Conservation (phyloP, 92 coral and sea anemone genomes). For the Phymanthus crucifer region DNA sequence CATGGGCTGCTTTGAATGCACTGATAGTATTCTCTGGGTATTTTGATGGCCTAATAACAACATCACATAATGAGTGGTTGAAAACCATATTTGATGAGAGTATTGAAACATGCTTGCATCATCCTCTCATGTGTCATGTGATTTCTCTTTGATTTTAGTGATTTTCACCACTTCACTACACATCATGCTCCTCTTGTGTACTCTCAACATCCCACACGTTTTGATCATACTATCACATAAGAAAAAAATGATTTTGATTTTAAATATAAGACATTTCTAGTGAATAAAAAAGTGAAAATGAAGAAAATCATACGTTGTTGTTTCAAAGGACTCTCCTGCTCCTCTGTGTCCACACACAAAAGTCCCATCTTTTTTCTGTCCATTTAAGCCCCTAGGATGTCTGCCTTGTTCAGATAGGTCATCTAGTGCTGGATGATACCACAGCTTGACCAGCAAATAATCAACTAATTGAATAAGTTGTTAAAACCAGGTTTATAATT, state of each 20-base stretch:
- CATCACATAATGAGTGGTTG: no score
- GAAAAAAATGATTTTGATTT: no score
- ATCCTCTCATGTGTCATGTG: no score
- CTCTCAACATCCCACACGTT: no score
- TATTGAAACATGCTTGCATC: no score
- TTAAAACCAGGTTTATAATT: neutral
- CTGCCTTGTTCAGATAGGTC: neutral
- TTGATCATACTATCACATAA: no score
- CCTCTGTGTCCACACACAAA: slow-evolving; percentile 43
- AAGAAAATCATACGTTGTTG: slow-evolving; percentile 9
- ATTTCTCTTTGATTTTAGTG: no score
- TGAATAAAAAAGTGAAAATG: no score
- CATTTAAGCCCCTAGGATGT: neutral
- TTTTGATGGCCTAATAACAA: slow-evolving; percentile 11
- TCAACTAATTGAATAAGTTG: slow-evolving; percentile 36
- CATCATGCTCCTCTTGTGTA: no score
- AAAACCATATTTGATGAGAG: no score
- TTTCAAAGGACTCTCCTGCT: slow-evolving; percentile 34
- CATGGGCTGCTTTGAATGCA: slow-evolving; percentile 36
- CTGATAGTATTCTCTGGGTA: slow-evolving; percentile 50
- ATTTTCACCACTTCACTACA: no score
- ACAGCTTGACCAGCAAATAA: slow-evolving; percentile 44
- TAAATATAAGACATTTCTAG: no score
- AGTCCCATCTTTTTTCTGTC: slow-evolving; percentile 8
- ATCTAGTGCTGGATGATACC: slow-evolving; percentile 29